Conservation (phyloP, 2,797 vertebrate species). For the Geotrypetes seraphini region DNA sequence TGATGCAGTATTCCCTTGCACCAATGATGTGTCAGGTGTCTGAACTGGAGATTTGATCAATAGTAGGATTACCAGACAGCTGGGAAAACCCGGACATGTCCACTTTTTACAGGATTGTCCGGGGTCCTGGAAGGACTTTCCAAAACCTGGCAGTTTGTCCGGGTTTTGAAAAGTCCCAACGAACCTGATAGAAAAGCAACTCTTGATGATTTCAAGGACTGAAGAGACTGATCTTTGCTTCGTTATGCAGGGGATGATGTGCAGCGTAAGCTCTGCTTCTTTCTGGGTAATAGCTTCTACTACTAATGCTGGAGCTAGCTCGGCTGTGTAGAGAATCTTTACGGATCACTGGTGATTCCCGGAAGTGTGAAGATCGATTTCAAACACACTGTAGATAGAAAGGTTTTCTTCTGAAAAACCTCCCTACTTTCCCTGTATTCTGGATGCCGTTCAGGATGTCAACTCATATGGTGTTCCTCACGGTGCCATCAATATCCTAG, state of each 20-base stretch:
- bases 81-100: no score
- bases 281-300: conserved; percentile 77
- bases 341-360: conserved; percentile 50
- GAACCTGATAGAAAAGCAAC: no score
- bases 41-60: no score
- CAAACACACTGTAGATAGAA: conserved; percentile 41
- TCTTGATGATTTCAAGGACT: no score
- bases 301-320: conserved; percentile 87
- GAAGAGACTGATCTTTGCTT: no score
- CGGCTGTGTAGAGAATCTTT: conserved; percentile 82
- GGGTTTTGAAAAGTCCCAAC: no score
- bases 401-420: conserved; percentile 64
- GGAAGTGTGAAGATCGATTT: conserved; percentile 66
- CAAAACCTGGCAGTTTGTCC: no score
- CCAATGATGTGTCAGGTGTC: no score
- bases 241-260: conserved; percentile 67
- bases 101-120: no score
- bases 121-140: no score
- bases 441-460: conserved; percentile 51
- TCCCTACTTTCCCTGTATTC: conserved; percentile 63
- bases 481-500: conserved; percentile 54
- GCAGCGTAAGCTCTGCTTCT: conserved; percentile 63
- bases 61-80: no score
- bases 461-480: conserved; percentile 45
- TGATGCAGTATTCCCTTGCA: no score